Percentiles rank a stretch among this genome's conserved stretches.
Conservation (phyloP, 2,797 vertebrate genomes). For the Chaunax sp. region DNA sequence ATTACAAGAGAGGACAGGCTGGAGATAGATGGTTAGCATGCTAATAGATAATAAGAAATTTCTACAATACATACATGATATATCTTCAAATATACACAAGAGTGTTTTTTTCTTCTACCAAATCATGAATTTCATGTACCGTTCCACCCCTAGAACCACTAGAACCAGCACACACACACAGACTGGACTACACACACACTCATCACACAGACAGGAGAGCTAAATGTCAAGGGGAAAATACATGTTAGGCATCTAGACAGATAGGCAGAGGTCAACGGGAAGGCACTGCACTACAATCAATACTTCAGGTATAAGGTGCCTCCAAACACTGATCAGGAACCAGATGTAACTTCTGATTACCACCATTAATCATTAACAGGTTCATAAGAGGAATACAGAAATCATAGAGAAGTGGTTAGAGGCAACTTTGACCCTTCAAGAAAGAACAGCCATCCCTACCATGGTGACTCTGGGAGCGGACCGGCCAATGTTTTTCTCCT, state of each 20-base stretch:
- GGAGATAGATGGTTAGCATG: no score
- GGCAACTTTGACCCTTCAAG: slow-evolving; percentile 75
- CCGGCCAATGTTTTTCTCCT: slow-evolving; percentile 87
- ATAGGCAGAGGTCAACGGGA: slow-evolving; percentile 52
- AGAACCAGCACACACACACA: slow-evolving; percentile 49
- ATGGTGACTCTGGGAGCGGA: slow-evolving; percentile 87
- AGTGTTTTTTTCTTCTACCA: not conserved
- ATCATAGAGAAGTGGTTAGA: slow-evolving; percentile 59
- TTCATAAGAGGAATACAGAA: slow-evolving; percentile 35
- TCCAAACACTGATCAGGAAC: slow-evolving; percentile 64
- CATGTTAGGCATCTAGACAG: slow-evolving; percentile 55
- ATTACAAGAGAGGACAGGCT: no score
- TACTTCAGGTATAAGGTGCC: slow-evolving; percentile 72
- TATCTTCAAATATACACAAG: no score
- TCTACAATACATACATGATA: no score
- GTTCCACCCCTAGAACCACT: slow-evolving; percentile 53
- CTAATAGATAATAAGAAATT: no score
- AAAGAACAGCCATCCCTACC: slow-evolving; percentile 85
- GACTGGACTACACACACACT: slow-evolving; percentile 61
- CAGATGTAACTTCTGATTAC: slow-evolving; percentile 23
- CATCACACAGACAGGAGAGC: slow-evolving; percentile 75
- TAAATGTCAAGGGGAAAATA: slow-evolving; percentile 59
- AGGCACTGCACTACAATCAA: slow-evolving; percentile 69
- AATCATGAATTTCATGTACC: slow-evolving; percentile 26
- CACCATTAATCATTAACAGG: slow-evolving; percentile 3